phyloP scores from a whole-genome alignment of 2,797 vertebrate genomes.

The Brachyalestes nurse region DNA sequence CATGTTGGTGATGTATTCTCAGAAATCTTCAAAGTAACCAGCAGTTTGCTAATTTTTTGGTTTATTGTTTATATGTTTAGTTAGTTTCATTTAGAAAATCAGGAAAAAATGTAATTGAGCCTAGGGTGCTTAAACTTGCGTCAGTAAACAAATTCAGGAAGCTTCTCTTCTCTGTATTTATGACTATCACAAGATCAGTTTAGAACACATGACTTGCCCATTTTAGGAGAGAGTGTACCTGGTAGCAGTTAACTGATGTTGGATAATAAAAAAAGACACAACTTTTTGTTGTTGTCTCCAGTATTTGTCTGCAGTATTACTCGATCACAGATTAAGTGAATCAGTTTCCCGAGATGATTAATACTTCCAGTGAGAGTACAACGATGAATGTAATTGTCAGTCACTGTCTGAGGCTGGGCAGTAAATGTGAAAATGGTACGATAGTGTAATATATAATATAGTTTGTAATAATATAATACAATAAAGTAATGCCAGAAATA shows the following conservation, averaged over 20 bases:
- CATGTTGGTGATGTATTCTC: too few relatives aligned
- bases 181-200: background rate
- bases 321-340: background rate
- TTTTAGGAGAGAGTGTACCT: background rate
- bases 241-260: background rate
- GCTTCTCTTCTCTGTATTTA: background rate
- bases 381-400: too few relatives aligned
- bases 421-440: too few relatives aligned
- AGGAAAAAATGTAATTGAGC: too few relatives aligned
- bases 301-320: background rate
- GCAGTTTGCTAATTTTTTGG: too few relatives aligned
- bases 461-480: background rate
- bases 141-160: background rate
- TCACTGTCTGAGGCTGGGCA: too few relatives aligned
- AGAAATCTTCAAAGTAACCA: too few relatives aligned
- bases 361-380: too few relatives aligned
- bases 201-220: background rate
- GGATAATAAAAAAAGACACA: background rate
- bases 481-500: background rate
- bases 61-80: too few relatives aligned
- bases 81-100: too few relatives aligned
- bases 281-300: background rate
- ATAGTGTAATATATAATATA: background rate
- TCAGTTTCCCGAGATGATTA: background rate
- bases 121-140: too few relatives aligned